Base-by-base conservation (phyloP, 2,888 invertebrate genomes). In the Mythimna lalbum region DNA sequence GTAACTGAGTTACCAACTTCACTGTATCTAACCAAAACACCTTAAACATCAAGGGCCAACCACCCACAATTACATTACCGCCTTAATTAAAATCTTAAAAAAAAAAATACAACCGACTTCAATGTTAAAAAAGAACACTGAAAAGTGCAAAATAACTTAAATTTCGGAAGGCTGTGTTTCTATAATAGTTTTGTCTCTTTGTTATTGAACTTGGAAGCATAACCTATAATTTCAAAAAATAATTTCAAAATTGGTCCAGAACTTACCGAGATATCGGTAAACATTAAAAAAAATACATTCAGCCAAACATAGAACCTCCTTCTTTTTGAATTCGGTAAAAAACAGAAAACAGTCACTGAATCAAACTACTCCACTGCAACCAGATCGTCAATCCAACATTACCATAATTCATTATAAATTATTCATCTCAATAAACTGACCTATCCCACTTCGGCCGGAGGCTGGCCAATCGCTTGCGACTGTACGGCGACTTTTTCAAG, bases 361-460 rank as follows among this genome's bases (percentile, higher is more conserved):
- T 74, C 74, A 76, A 71, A 75, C 79, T 60, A 76, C 71, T 78
- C 73, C 66, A 66, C 61, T 73, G 56, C 68, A 53, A 83, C 81
- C 80, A 80, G 80, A 82, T 80, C 82, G 81, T 86, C 84, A 84
- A 84, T 81, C 80, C 80, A n/a, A 78, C 73, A 89, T 90, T 90
- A 89, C 75, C 90, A 90, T 89, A 89, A 90, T 89, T 88, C 88
- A 82, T 86, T 88, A 88, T 89, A 90, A 88, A 89, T 90, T 86
- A 90, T 90, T 90, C 89, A 90, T 89, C 79, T 56, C 73, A 82
- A 83, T 85, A 83, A 80, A 86, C 88, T 90, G 90, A 90, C 90
- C 90, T 90, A 87, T 80, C 89, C 71, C 85, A 88, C 81, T 83
- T 80, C 84, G 88, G 86, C 85, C 79, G 57, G 67, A 57, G 74